Evolutionary conservation across 1,140 invertebrate genomes (phyloP).

Genomic region (Sycophaga agraensis): DNA sequence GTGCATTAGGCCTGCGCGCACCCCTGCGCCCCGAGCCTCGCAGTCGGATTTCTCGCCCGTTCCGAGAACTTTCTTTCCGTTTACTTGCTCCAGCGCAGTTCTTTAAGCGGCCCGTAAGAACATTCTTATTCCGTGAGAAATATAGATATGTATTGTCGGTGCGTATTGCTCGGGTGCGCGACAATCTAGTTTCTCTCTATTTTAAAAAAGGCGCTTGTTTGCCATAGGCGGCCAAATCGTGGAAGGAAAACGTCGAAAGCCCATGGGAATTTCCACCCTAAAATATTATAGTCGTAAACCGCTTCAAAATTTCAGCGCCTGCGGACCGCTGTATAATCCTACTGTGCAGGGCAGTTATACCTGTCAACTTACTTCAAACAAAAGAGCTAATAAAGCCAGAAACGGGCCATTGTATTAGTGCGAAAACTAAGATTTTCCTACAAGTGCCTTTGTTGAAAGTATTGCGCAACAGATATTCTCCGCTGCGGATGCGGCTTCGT

Average conservation of each 20-base stretch:
- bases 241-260: not conserved
- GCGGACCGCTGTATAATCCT: not conserved
- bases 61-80: not conserved
- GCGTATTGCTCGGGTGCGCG: too few species aligned
- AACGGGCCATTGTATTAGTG: not conserved
- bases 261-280: not conserved
- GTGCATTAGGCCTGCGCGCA: not conserved
- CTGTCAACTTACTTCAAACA: not conserved
- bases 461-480: too few species aligned
- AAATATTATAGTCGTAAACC: not conserved
- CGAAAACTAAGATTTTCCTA: too few species aligned
- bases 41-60: not conserved
- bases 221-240: too few species aligned
- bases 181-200: too few species aligned
- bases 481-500: too few species aligned
- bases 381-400: slow-evolving; percentile 2
- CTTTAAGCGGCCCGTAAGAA: too few species aligned
- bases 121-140: too few species aligned
- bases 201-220: too few species aligned
- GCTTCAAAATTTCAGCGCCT: not conserved
- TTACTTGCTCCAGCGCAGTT: too few species aligned
- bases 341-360: not conserved
- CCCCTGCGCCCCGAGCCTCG: not conserved
- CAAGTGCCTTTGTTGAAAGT: too few species aligned
- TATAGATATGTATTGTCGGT: too few species aligned